Evolutionary conservation across 2,797 vertebrate species (phyloP).

Genomic region (Limosa lapponica): DNA sequence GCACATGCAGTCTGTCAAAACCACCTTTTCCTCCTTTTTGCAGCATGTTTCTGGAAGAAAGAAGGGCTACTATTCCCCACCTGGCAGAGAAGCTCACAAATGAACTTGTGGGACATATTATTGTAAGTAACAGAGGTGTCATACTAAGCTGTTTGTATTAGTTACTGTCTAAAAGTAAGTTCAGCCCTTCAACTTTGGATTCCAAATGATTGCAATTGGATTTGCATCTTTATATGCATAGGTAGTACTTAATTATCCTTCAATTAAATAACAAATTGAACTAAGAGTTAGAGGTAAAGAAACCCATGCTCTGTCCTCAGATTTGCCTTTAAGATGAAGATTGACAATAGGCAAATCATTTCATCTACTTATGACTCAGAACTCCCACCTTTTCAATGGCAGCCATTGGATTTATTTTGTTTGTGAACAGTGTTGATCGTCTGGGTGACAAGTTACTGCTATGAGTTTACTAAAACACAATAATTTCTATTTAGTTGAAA

Average conservation of each 20-base stretch:
- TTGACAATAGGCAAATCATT: neutral
- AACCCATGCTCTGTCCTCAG: neutral
- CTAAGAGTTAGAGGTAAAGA: neutral
- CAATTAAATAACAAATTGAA: neutral
- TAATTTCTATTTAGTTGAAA: neutral
- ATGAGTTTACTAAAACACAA: neutral
- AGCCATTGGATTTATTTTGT: neutral
- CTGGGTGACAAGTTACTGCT: neutral
- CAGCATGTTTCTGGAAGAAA: constrained; percentile 80
- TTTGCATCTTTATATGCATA: neutral
- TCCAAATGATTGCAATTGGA: neutral
- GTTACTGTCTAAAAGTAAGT: neutral
- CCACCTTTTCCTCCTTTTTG: neutral
- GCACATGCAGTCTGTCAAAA: neutral
- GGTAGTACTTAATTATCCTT: neutral
- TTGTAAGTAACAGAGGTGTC: constrained; percentile 71
- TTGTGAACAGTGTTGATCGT: neutral
- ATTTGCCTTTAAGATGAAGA: neutral
- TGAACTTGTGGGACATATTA: constrained; percentile 88
- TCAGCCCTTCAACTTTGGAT: neutral
- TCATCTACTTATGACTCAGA: neutral
- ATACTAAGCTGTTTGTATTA: neutral
- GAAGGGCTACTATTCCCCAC: constrained; percentile 82
- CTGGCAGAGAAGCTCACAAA: constrained; percentile 87
- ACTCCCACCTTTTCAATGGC: neutral